Evolutionary conservation across 2,113 vertebrate species (phyloP).

Genomic region (Laterallus jamaicensis): DNA sequence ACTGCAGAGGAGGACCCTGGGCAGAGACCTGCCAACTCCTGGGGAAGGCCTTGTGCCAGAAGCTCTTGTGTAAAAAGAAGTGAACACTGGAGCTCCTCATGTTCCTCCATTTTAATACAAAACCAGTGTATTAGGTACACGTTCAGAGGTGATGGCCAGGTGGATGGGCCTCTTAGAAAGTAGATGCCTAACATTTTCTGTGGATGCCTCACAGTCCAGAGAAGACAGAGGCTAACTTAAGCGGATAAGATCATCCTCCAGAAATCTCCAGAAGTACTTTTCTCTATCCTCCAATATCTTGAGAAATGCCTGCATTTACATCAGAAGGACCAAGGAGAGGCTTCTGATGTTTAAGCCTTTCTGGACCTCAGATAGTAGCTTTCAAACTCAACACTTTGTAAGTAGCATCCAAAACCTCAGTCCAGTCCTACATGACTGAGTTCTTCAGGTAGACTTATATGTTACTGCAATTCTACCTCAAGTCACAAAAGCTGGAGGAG

Average conservation of each 20-base stretch:
- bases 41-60: not conserved
- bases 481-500: not conserved
- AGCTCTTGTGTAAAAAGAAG: not conserved
- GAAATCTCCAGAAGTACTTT: not conserved
- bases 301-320: not conserved
- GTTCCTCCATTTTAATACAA: not conserved
- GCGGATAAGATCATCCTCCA: not conserved
- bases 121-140: not conserved
- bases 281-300: not conserved
- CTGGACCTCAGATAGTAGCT: not conserved
- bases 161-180: not conserved
- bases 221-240: not conserved
- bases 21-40: not conserved
- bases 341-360: not conserved
- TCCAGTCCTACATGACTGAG: not conserved
- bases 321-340: not conserved
- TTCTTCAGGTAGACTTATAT: not conserved
- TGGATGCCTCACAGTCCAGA: not conserved
- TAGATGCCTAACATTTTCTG: not conserved
- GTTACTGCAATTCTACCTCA: not conserved
- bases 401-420: not conserved
- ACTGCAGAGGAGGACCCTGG: not conserved
- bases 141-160: not conserved
- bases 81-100: not conserved
- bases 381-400: not conserved